phyloP scores from a whole-genome alignment of 2,888 invertebrate genomes.

The Perithous albicinctus region DNA sequence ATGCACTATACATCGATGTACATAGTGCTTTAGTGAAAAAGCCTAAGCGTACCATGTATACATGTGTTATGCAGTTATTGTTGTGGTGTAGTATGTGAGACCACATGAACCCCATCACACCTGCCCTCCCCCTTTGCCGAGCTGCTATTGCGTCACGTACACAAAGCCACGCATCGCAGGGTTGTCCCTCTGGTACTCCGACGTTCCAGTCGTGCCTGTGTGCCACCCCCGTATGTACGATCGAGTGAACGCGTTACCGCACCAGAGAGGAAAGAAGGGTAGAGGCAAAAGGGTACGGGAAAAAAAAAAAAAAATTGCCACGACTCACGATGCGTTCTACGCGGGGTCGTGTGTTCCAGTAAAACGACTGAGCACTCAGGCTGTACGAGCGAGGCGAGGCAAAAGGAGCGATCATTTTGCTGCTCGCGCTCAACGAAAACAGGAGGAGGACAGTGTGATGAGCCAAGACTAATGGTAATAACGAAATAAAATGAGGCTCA shows the following conservation, averaged over 20 bases:
- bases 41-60: neutral
- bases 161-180: conserved; percentile 60
- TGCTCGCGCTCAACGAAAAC: conserved; percentile 52
- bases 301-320: conserved; percentile 51
- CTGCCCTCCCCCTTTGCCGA: conserved; percentile 71
- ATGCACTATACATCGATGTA: neutral
- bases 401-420: conserved; percentile 42
- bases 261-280: conserved; percentile 36
- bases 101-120: conserved; percentile 71
- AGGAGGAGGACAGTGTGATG: conserved; percentile 37
- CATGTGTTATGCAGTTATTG: neutral
- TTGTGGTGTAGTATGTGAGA: conserved; percentile 42
- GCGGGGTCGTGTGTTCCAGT: neutral
- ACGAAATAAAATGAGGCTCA: conserved; percentile 63
- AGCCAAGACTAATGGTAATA: conserved; percentile 64
- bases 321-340: neutral
- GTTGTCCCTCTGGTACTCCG: conserved; percentile 51
- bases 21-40: conserved; percentile 3
- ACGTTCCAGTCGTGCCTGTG: conserved; percentile 16
- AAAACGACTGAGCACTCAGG: neutral
- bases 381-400: conserved; percentile 9
- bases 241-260: conserved; percentile 60
- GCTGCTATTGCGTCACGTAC: conserved; percentile 72
- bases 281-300: conserved; percentile 37
- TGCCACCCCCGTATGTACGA: conserved; percentile 50